Conservation (phyloP, 1,140 invertebrate genomes). For the Ooceraea biroi region DNA sequence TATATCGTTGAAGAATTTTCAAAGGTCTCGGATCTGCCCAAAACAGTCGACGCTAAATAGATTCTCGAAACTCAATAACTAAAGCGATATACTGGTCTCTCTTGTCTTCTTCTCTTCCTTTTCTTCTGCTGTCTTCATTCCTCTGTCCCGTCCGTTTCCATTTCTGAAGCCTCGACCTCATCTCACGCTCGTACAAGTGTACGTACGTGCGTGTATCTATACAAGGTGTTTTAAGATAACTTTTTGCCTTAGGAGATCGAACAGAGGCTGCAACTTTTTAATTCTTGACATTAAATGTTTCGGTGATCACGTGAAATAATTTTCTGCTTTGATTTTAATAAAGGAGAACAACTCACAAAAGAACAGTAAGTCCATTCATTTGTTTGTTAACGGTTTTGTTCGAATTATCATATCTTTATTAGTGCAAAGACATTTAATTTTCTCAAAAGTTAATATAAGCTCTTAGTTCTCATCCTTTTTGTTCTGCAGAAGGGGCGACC, state of each 20-base stretch:
- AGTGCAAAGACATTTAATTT: background rate
- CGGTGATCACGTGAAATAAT: background rate
- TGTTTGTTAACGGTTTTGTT: background rate
- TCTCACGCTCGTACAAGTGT: constrained; percentile 49
- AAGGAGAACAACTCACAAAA: background rate
- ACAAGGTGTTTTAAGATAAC: constrained; percentile 14
- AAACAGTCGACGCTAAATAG: constrained; percentile 79
- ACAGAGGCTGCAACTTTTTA: background rate
- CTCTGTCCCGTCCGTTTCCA: constrained; percentile 64
- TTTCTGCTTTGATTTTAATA: background rate
- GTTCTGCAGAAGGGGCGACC: background rate
- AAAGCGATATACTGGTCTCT: constrained; percentile 46
- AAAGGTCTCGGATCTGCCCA: constrained; percentile 18
- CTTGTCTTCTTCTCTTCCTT: constrained; percentile 8
- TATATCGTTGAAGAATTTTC: constrained; percentile 32
- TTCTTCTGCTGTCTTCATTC: constrained; percentile 35
- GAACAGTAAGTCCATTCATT: background rate
- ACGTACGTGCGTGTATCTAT: constrained; percentile 15
- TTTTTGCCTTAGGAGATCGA: background rate
- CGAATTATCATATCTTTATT: background rate
- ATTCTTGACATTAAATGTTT: background rate
- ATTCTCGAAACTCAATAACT: constrained; percentile 81
- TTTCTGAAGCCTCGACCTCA: constrained; percentile 62
- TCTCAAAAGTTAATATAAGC: background rate
- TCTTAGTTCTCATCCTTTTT: background rate